A percentile compares a stretch with the other conserved stretches of the same genome.
phyloP scores from a whole-genome alignment of 2,797 vertebrate species.

The Calcarius lapponicus region DNA sequence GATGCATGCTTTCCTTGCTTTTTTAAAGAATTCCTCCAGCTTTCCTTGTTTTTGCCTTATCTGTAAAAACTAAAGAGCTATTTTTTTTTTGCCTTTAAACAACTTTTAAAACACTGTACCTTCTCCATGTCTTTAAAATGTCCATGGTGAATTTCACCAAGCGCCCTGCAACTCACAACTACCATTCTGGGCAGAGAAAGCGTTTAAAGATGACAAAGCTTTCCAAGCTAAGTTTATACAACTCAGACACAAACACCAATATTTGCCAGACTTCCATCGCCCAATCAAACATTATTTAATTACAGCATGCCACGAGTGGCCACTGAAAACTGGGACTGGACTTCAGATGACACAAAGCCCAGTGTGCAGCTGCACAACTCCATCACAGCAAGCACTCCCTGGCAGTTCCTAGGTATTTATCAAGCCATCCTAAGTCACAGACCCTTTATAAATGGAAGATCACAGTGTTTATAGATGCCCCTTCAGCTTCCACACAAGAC shows the following conservation, averaged over 20 bases:
- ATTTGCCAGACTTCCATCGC: background rate
- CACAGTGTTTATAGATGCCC: background rate
- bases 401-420: background rate
- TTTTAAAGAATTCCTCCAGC: background rate
- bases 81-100: background rate
- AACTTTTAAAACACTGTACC: background rate
- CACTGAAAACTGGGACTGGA: background rate
- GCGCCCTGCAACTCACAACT: background rate
- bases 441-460: background rate
- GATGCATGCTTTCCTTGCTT: background rate
- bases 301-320: background rate
- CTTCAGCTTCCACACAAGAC: background rate
- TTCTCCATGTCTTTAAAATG: background rate
- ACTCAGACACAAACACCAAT: constrained; percentile 14
- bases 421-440: background rate
- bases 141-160: background rate
- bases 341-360: background rate
- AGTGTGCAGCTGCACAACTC: background rate
- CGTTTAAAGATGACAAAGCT: constrained; percentile 17
- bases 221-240: constrained; percentile 51
- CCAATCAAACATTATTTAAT: constrained; percentile 7
- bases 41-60: background rate
- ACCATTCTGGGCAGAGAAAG: background rate
- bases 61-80: background rate
- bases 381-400: background rate